Conservation (phyloP, 2,888 invertebrate genomes). For the Cheilosia grossa region DNA sequence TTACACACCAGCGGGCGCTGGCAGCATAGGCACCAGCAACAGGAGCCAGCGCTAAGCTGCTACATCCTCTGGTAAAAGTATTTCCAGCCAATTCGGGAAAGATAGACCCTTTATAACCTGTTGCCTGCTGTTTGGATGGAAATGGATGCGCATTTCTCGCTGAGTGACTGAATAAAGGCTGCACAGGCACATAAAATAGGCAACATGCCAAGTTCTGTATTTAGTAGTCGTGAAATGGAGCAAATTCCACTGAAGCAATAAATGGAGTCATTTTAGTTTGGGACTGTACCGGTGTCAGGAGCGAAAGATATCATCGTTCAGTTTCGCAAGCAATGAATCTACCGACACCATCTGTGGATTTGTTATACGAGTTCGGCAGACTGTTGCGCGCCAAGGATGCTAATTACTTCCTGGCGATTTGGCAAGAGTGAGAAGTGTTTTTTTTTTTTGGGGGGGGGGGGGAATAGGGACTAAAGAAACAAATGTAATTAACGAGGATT, state of each 20-base stretch:
- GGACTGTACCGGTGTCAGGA: neutral
- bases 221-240: constrained; percentile 52
- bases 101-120: constrained; percentile 43
- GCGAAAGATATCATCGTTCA: constrained; percentile 34
- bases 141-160: constrained; percentile 52
- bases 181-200: constrained; percentile 69
- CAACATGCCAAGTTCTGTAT: constrained; percentile 71
- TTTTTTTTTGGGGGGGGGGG: neutral
- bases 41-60: constrained; percentile 60
- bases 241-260: constrained; percentile 46
- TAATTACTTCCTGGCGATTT: constrained; percentile 43
- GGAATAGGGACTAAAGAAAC: neutral
- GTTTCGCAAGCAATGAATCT: constrained; percentile 26
- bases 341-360: constrained; percentile 42
- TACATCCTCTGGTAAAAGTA: constrained; percentile 43
- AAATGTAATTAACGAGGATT: constrained; percentile 41
- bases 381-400: constrained; percentile 43
- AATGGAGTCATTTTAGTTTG: constrained; percentile 61
- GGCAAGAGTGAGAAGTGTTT: constrained; percentile 4
- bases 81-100: constrained; percentile 59
- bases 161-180: constrained; percentile 59
- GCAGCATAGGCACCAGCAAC: constrained; percentile 40
- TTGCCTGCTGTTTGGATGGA: constrained; percentile 48
- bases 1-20: constrained; percentile 10
- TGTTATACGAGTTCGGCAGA: constrained; percentile 24